phyloP scores from a whole-genome alignment of 2,113 vertebrate species.

The Phyllostomus hastatus region DNA sequence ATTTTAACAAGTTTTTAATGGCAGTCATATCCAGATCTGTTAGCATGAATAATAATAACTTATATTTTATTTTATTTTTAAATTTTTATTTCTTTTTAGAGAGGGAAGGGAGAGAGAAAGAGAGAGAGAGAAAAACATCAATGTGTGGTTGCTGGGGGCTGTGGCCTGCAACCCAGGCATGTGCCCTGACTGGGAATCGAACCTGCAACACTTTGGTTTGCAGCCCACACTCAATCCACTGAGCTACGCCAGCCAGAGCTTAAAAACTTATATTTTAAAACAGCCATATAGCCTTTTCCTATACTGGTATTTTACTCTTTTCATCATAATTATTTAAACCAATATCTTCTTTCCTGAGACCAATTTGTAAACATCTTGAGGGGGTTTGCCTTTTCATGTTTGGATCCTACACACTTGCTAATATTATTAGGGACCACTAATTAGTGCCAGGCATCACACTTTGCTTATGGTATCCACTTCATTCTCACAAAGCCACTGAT shows the following conservation, averaged over 20 bases:
- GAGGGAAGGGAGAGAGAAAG: too few relatives aligned
- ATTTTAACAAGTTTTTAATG: neutral
- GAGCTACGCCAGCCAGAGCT: too few relatives aligned
- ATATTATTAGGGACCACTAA: neutral
- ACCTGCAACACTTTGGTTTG: too few relatives aligned
- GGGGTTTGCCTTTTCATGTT: neutral
- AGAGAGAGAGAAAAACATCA: too few relatives aligned
- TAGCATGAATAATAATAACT: neutral
- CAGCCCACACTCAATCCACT: too few relatives aligned
- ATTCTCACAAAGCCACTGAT: neutral
- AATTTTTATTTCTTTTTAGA: too few relatives aligned
- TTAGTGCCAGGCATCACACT: neutral
- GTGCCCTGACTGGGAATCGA: too few relatives aligned
- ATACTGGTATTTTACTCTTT: neutral
- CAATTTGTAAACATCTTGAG: neutral
- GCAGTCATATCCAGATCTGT: neutral
- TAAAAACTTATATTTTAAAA: neutral
- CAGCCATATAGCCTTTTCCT: neutral
- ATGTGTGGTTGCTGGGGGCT: too few relatives aligned
- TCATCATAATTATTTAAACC: neutral
- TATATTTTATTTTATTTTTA: too few relatives aligned
- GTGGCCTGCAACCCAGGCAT: too few relatives aligned
- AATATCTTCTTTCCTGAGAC: neutral
- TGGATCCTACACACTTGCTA: neutral
- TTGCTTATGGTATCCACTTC: neutral